Conservation (phyloP, 23 tunicate species). For the Corella eumyota region DNA sequence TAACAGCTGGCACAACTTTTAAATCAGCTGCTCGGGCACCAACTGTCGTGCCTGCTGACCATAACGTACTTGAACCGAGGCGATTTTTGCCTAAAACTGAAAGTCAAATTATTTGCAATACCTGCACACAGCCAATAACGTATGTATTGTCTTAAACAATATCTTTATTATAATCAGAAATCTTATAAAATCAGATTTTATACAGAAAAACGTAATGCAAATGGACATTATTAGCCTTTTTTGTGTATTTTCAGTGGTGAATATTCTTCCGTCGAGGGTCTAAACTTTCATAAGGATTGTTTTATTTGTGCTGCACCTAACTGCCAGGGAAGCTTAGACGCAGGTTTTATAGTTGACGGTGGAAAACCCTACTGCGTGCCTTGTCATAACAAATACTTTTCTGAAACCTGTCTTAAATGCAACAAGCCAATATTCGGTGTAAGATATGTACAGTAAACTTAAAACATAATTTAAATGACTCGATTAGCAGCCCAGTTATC, state of each 20-base stretch:
- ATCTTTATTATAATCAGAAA: too few species aligned
- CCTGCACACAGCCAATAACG: conserved; percentile 40
- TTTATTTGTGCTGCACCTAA: conserved; percentile 81
- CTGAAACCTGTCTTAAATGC: conserved; percentile 59
- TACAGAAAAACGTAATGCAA: not conserved
- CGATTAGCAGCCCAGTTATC: too few species aligned
- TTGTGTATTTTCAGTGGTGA: conserved; percentile 29
- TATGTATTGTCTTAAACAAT: too few species aligned
- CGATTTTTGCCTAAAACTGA: conserved; percentile 29
- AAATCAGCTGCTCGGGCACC: conserved; percentile 20
- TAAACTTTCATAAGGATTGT: conserved; percentile 56
- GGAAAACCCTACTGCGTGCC: conserved; percentile 65
- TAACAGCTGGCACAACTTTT: conserved; percentile 32
- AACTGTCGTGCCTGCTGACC: conserved; percentile 40
- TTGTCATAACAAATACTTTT: conserved; percentile 77
- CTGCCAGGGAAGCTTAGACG: conserved; percentile 55
- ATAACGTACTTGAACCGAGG: conserved; percentile 36
- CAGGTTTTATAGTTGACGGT: conserved; percentile 59
- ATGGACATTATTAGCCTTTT: not conserved
- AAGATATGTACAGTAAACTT: too few species aligned
- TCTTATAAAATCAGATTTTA: too few species aligned
- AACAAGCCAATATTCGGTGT: conserved; percentile 68
- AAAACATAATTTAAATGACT: too few species aligned
- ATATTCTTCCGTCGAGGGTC: conserved; percentile 64
- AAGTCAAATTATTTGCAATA: conserved; percentile 17